phyloP scores from a whole-genome alignment of 2,113 vertebrate species.

The Pseudorectes ferrugineus region DNA sequence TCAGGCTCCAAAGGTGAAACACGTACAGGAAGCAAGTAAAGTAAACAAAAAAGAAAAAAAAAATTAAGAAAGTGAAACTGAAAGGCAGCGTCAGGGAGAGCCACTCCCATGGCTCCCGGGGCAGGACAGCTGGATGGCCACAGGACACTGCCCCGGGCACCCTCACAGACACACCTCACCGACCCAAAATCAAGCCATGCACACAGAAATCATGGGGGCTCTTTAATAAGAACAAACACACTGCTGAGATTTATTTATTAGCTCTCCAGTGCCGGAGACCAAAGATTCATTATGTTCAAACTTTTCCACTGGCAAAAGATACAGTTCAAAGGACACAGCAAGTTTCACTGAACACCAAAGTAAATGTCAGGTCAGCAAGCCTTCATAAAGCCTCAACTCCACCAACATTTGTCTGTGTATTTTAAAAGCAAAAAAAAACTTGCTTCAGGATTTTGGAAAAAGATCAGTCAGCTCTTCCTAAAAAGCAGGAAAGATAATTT shows the following conservation, averaged over 20 bases:
- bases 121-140: fast-evolving
- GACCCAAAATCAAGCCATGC: not conserved
- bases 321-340: not conserved
- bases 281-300: not conserved
- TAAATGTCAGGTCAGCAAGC: not conserved
- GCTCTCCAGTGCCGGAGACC: not conserved
- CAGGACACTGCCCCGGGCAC: not conserved
- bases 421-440: not conserved
- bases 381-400: not conserved
- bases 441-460: not conserved
- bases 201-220: not conserved
- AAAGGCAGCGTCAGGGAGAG: not conserved
- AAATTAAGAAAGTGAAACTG: not conserved
- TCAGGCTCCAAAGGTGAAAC: not conserved
- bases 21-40: not conserved
- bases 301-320: not conserved
- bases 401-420: not conserved
- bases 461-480: not conserved
- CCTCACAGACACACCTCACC: fast-evolving
- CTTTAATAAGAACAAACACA: not conserved
- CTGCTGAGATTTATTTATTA: not conserved
- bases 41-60: not conserved
- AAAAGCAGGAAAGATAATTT: not conserved
- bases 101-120: fast-evolving
- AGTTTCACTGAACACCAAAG: not conserved